Evolutionary conservation across 2,113 vertebrate species (phyloP), one percentile per base, ranked within the genome.

Genomic region (Atherinomorus stipes): DNA sequence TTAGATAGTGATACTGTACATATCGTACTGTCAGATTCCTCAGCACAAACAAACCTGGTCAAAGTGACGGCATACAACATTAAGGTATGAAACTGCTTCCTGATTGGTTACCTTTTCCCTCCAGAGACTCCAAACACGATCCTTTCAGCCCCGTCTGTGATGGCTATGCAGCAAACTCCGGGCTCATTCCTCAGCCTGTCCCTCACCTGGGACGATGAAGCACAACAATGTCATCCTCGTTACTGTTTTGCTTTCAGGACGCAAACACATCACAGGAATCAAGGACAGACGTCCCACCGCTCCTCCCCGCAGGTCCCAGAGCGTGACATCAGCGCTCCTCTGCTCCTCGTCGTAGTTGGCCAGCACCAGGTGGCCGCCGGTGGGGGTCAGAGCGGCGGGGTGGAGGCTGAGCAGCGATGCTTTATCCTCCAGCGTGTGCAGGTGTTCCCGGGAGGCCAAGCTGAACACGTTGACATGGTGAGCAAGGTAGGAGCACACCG

Each of bases 111-210:
- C 82, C 68, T 81, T 45, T 92, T 93, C 80, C 78, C 71, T 53
- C 84, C 74, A 44, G 54, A 34, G 37, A 89, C 81, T 42, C 83
- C 85, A 72, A 93, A 94, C 18, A 38, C 81, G 7, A 72, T 83
- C 78, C 83, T 85, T 67, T 57, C 85, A 44, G 84, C 87, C 8
- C 71, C 18, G n/a, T 75, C 77, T 19, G 74, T 91, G 57, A 92
- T 52, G 34, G 84, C 90, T 18, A 91, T 54, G 52, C 88, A 93
- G 59, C 91, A 92, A 2, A 91, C 80, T 56, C 85, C 82, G 58
- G 87, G 66, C 44, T 92, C 57, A 37, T 92, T 91, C 89, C 78
- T 85, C 67, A 90, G 45, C 66, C 76, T 77, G 51, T 89, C 93
- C 69, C 75, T 78, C 68, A 94, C 80, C 88, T 93, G 22, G 6